Evolutionary conservation across 2,113 vertebrate species (phyloP), one percentile per base, ranked within the genome.

Genomic region (Ammodytes marinus): DNA sequence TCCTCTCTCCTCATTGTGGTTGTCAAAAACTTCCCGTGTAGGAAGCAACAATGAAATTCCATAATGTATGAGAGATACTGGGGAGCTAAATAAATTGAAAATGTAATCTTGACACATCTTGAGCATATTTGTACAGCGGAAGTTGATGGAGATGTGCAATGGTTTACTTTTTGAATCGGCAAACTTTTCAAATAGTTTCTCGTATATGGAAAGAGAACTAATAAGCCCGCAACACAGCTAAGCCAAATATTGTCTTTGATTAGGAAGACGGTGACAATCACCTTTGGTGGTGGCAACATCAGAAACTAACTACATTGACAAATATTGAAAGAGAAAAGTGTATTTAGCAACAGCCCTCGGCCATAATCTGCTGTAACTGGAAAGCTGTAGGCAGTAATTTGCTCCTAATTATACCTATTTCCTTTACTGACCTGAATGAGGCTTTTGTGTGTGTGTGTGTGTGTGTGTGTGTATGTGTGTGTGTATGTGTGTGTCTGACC

Each of bases 401-500:
- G 35, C 47, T 70, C 27, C 69, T 89, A 84, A 90, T 90, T 82
- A 80, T 66, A 74, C 55, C 14, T 1, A 59, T 83, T 80, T 79
- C 49, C 64, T 83, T 83, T 40, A 40, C 59, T 57, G 64, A 37
- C 65, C 77, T 53, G 47, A 63, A 83, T 79, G 39, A 50, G 13
- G 52, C 37, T 5, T n/a, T 37, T 45, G 3, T 76, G 45, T 46
- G 66, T 43, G 15, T 39, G 46, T 12, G 63, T 37, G 27, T 19
- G 55, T 46, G 42, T 58, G 61, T 61, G 37, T 72, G 70, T 39
- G 2, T 78, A 27, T 40, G 61, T 52, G 19, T 77, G 37, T 77
- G 64, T 42, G 19, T 58, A 58, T 43, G 52, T 35, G 53, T 46
- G 52, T 64, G 27, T 27, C 27, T 27, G 27, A 27, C 27, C 27